A percentile compares a stretch with the other conserved stretches of the same genome.
These are phyloP conservation scores for Periparus ater DNA, from an alignment of 2,797 vertebrate genomes.

Conservation along the genomic window DNA sequence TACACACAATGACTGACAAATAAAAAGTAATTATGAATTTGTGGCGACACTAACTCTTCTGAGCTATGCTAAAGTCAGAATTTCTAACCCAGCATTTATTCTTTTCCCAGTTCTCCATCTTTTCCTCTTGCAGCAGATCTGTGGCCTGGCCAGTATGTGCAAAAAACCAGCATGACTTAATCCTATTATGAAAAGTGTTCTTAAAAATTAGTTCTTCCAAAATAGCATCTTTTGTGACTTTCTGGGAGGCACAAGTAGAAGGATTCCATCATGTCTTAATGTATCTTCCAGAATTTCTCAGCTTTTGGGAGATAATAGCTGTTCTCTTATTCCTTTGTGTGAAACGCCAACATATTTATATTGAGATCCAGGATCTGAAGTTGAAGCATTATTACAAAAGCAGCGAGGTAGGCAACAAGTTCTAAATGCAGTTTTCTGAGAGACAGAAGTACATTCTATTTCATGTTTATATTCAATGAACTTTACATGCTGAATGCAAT, in stretches of 20 bases:
- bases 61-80: not conserved
- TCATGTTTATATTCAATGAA: constrained; percentile 40
- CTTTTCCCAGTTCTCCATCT: not conserved
- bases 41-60: not conserved
- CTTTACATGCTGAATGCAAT: constrained; percentile 53
- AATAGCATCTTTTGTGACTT: constrained; percentile 10
- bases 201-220: not conserved
- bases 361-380: constrained; percentile 43
- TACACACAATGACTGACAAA: not conserved
- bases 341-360: constrained; percentile 42
- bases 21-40: not conserved
- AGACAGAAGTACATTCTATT: constrained; percentile 51
- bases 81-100: not conserved
- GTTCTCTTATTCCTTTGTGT: constrained; percentile 53
- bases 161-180: not conserved
- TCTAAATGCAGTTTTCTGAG: constrained; percentile 49
- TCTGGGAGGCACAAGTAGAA: not conserved
- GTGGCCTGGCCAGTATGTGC: not conserved
- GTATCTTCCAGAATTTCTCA: constrained; percentile 12
- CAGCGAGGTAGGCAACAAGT: constrained; percentile 22
- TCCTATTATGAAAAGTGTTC: not conserved
- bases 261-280: not conserved
- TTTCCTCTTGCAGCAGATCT: not conserved
- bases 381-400: constrained; percentile 60
- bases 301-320: constrained; percentile 54